phyloP scores from a whole-genome alignment of 2,797 vertebrate genomes.

The Acestrorhynchus altus region DNA sequence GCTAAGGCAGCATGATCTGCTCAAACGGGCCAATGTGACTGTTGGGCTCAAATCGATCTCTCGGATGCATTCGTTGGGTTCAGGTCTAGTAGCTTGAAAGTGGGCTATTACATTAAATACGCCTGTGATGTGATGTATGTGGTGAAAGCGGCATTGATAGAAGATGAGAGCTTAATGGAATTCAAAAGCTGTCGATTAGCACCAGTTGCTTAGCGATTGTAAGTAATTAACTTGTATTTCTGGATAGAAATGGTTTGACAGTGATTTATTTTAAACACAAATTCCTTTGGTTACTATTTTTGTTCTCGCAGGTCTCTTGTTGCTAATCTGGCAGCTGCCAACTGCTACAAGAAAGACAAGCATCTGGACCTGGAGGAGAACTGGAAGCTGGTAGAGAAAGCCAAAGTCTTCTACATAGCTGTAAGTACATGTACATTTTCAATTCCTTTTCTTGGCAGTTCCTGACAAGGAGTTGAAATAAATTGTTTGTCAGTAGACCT shows the following conservation, averaged over 20 bases:
- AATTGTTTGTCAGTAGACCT: slow-evolving; percentile 9
- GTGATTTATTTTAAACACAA: not conserved
- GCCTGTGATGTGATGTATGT: not conserved
- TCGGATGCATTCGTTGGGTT: slow-evolving; percentile 8
- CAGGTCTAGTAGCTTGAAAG: not conserved
- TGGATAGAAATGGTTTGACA: not conserved
- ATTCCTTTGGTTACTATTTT: slow-evolving; percentile 26
- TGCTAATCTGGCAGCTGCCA: slow-evolving; percentile 96
- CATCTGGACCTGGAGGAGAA: slow-evolving; percentile 97
- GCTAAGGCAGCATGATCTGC: slow-evolving; percentile 23
- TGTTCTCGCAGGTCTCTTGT: slow-evolving; percentile 88
- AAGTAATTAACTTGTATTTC: not conserved
- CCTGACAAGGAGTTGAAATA: not conserved
- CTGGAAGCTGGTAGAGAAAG: slow-evolving; percentile 95
- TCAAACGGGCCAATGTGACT: slow-evolving; percentile 23
- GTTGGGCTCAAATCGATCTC: slow-evolving; percentile 32
- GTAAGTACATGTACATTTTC: slow-evolving; percentile 80
- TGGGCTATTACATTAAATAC: not conserved
- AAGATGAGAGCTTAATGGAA: not conserved
- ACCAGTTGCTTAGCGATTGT: not conserved
- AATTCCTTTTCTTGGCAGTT: not conserved
- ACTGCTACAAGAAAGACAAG: slow-evolving; percentile 96
- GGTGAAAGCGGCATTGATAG: not conserved
- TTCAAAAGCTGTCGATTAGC: not conserved
- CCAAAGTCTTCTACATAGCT: slow-evolving; percentile 96